Percentiles rank a stretch among this genome's conserved stretches.
These are phyloP conservation scores for Plumapathes pennacea DNA, from an alignment of 92 coral and sea anemone genomes.

Conservation along the genomic window DNA sequence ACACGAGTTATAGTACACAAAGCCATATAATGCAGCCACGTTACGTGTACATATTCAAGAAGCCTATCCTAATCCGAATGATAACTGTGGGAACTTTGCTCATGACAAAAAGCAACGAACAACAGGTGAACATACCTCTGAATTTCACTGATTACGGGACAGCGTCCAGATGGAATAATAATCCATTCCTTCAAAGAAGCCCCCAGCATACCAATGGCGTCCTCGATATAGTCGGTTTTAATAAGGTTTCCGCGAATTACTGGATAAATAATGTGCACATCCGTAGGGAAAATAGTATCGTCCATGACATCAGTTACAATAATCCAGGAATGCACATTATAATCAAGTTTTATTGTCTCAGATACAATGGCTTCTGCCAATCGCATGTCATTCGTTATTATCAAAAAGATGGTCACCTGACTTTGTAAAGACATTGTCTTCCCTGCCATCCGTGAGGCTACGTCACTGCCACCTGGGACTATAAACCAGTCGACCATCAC, in stretches of 20 bases:
- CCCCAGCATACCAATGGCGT: no score
- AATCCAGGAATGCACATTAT: slow-evolving; percentile 1
- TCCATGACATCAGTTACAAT: background rate
- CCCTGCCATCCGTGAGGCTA: background rate
- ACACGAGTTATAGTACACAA: no score
- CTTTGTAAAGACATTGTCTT: no score
- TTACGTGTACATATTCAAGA: no score
- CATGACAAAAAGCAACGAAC: no score
- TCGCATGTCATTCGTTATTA: slow-evolving; percentile 18
- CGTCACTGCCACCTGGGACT: background rate
- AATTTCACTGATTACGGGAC: no score
- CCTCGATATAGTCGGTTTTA: slow-evolving; percentile 28
- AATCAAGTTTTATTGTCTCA: background rate
- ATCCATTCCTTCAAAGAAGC: no score
- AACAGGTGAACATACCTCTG: no score
- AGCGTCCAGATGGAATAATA: no score
- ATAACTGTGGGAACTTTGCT: no score
- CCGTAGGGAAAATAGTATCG: slow-evolving; percentile 46
- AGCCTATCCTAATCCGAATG: no score
- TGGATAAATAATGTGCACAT: slow-evolving; percentile 46
- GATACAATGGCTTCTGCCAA: slow-evolving; percentile 3
- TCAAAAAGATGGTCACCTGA: slow-evolving; percentile 1
- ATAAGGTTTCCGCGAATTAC: slow-evolving; percentile 3
- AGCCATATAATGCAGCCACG: no score
- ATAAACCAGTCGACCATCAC: slow-evolving; percentile 17